phyloP scores from a whole-genome alignment of 2,113 vertebrate genomes.

The Psittacula cyanocephala region DNA sequence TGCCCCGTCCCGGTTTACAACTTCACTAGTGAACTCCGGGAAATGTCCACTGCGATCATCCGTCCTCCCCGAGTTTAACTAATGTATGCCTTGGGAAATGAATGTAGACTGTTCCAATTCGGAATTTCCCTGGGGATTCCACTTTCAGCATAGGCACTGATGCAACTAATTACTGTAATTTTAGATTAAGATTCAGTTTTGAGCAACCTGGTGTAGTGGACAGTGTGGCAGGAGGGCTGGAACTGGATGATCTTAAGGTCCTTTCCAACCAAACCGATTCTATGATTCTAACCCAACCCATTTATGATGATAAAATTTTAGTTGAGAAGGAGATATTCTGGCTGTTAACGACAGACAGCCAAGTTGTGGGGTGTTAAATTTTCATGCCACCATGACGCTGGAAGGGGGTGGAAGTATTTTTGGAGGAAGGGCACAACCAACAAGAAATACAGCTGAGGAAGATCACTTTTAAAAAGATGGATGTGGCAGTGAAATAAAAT shows the following conservation, averaged over 20 bases:
- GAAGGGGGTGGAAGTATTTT: neutral
- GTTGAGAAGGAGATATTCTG: neutral
- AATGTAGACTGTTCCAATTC: neutral
- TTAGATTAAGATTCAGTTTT: neutral
- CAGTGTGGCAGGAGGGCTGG: neutral
- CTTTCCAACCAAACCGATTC: neutral
- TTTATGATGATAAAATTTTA: neutral
- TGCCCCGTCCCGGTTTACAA: neutral
- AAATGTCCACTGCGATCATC: neutral
- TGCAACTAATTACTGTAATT: neutral
- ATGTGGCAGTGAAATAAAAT: neutral
- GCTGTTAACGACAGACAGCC: neutral
- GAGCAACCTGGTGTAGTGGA: neutral
- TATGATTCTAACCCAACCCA: neutral
- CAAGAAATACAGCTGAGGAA: neutral
- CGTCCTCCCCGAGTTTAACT: neutral
- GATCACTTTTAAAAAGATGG: neutral
- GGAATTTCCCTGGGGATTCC: neutral
- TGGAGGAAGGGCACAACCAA: neutral
- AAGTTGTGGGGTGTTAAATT: neutral
- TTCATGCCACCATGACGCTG: neutral
- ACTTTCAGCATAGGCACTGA: neutral
- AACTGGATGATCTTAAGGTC: neutral
- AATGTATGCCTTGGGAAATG: neutral
- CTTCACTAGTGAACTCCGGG: neutral